Evolutionary conservation across 1,140 invertebrate genomes (phyloP).

Genomic region (Heterodera schachtii): DNA sequence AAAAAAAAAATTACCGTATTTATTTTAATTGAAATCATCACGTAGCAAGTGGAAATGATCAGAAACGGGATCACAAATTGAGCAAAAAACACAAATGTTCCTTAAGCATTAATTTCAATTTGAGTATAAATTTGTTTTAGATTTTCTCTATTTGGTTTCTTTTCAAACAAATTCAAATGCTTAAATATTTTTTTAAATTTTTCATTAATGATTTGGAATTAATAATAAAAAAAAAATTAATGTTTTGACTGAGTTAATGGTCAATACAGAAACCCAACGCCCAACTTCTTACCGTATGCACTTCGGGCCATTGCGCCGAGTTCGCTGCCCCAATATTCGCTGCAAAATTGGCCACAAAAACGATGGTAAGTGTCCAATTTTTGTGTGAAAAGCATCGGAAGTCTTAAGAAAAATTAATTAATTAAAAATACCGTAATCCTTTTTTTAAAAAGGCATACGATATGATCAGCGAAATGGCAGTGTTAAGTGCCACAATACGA

Average conservation of each 20-base stretch:
- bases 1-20: slow-evolving; percentile 45
- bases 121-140: no score
- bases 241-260: no score
- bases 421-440: background rate
- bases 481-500: slow-evolving; percentile 55
- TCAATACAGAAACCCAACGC: no score
- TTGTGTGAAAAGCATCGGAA: slow-evolving; percentile 53
- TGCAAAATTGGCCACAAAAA: slow-evolving; percentile 52
- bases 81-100: slow-evolving; percentile 49
- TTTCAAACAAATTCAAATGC: background rate
- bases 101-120: slow-evolving; percentile 1
- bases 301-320: slow-evolving; percentile 19
- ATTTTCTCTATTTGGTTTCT: no score
- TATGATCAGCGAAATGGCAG: slow-evolving; percentile 35
- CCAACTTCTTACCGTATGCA: slow-evolving; percentile 40
- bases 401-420: background rate
- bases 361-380: slow-evolving; percentile 37
- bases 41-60: slow-evolving; percentile 60
- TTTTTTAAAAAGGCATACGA: slow-evolving; percentile 13
- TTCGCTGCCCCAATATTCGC: slow-evolving; percentile 48
- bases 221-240: no score
- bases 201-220: no score
- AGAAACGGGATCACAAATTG: slow-evolving; percentile 61
- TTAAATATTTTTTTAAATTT: no score
- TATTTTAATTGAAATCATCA: slow-evolving; percentile 58